phyloP scores from a whole-genome alignment of 2,888 invertebrate genomes.

The Standfussiana lucernea region DNA sequence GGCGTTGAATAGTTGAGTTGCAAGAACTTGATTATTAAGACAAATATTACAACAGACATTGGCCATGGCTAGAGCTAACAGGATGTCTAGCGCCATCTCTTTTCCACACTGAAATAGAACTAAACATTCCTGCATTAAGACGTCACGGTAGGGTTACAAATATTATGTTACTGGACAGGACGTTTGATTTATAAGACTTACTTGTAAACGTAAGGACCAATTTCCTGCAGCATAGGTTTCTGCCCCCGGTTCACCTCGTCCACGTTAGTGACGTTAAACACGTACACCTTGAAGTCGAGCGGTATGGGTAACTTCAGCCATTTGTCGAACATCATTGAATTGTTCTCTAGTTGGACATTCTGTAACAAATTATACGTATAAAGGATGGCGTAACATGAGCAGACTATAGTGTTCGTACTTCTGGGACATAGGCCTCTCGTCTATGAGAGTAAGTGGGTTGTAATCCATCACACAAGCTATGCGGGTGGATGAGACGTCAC shows the following conservation, averaged over 20 bases:
- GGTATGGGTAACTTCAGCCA: constrained; percentile 92
- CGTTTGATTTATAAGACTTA: constrained; percentile 76
- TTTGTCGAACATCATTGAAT: constrained; percentile 89
- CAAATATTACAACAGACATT: not conserved
- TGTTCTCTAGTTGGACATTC: constrained; percentile 90
- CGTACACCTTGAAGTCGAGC: constrained; percentile 88
- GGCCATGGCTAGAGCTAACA: no score
- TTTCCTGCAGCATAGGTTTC: constrained; percentile 90
- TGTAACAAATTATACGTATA: constrained; percentile 73
- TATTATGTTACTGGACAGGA: not conserved
- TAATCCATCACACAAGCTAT: no score
- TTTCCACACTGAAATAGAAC: no score
- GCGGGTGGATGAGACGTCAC: no score
- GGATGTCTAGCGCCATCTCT: no score
- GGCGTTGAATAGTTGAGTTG: not conserved
- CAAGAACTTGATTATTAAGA: not conserved
- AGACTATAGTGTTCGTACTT: not conserved
- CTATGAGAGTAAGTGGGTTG: no score
- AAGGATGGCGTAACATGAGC: not conserved
- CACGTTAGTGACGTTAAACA: constrained; percentile 91
- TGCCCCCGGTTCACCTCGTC: constrained; percentile 89
- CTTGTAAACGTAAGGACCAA: constrained; percentile 92
- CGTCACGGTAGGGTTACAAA: no score
- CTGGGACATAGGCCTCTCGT: not conserved
- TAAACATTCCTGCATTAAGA: no score